Evolutionary conservation across 2,113 vertebrate genomes (phyloP).

Genomic region (Tor tambroides): DNA sequence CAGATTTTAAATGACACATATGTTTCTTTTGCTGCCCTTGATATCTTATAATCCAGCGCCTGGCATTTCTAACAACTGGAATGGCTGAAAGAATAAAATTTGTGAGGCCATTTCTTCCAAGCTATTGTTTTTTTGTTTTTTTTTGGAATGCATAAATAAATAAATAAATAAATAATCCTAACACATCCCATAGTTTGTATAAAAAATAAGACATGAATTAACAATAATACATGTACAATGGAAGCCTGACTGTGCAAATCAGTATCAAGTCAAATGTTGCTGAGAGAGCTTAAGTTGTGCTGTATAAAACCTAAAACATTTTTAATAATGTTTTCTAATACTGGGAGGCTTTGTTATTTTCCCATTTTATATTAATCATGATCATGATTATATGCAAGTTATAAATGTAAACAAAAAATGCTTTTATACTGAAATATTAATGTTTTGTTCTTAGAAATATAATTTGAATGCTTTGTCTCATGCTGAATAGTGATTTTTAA

Average conservation of each 20-base stretch:
- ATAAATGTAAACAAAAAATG: not conserved
- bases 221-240: not conserved
- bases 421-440: not conserved
- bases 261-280: not conserved
- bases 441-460: not conserved
- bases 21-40: no score
- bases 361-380: not conserved
- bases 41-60: no score
- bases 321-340: not conserved
- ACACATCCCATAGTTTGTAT: not conserved
- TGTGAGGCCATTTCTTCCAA: no score
- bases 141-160: not conserved
- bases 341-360: not conserved
- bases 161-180: not conserved
- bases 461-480: not conserved
- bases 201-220: not conserved
- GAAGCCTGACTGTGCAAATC: not conserved
- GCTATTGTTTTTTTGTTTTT: not conserved
- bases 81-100: no score
- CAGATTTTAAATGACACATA: no score
- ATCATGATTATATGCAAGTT: not conserved
- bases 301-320: not conserved
- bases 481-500: not conserved
- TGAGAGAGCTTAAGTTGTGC: not conserved
- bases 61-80: no score